These are phyloP conservation scores for Danio kyathit DNA, from an alignment of 2,797 vertebrate species.

Conservation along the genomic window DNA sequence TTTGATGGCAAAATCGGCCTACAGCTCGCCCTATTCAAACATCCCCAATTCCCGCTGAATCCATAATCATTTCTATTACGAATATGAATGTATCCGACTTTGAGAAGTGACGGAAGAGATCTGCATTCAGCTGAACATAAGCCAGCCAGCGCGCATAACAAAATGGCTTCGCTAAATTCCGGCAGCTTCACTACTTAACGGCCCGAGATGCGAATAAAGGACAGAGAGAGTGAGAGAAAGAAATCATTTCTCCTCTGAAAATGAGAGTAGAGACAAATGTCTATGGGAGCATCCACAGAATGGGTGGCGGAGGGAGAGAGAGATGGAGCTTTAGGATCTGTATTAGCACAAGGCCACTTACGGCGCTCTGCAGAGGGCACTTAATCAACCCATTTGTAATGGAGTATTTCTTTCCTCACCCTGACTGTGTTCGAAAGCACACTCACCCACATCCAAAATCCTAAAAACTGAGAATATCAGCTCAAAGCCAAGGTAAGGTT, in stretches of 20 bases:
- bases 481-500: slow-evolving; percentile 57
- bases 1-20: slow-evolving; percentile 70
- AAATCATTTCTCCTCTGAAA: slow-evolving; percentile 72
- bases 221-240: slow-evolving; percentile 64
- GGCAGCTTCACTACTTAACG: slow-evolving; percentile 63
- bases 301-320: slow-evolving; percentile 59
- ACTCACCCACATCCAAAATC: slow-evolving; percentile 65
- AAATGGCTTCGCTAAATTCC: slow-evolving; percentile 71
- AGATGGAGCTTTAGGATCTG: slow-evolving; percentile 64
- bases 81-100: slow-evolving; percentile 75
- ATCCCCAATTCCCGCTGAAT: slow-evolving; percentile 71
- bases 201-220: slow-evolving; percentile 67
- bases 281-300: slow-evolving; percentile 73
- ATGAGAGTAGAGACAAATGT: slow-evolving; percentile 73
- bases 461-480: slow-evolving; percentile 61
- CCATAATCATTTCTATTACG: slow-evolving; percentile 76
- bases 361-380: slow-evolving; percentile 73
- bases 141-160: slow-evolving; percentile 70
- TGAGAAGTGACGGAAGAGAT: slow-evolving; percentile 74
- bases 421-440: slow-evolving; percentile 65
- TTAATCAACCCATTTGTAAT: slow-evolving; percentile 79
- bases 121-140: slow-evolving; percentile 76
- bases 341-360: slow-evolving; percentile 77
- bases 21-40: slow-evolving; percentile 75
- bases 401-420: slow-evolving; percentile 70